phyloP scores from a whole-genome alignment of 2,113 vertebrate genomes.

The Sander lucioperca region DNA sequence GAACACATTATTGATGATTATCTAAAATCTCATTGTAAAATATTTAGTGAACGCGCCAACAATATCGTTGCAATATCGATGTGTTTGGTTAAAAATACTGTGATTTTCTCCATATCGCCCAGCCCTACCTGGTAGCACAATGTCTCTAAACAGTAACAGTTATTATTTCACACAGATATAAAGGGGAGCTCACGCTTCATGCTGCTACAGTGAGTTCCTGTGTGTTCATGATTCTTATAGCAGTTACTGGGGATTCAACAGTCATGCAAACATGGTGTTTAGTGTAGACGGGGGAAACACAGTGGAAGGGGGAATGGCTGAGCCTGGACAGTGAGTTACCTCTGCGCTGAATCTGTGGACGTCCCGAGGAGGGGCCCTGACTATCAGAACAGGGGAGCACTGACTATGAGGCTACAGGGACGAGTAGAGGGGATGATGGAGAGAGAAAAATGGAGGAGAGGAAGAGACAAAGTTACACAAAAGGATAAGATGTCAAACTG shows the following conservation, averaged over 20 bases:
- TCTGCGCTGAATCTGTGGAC: slow-evolving; percentile 93
- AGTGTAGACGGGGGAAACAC: not conserved
- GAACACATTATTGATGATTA: too few relatives aligned
- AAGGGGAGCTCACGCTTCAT: not conserved
- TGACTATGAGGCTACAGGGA: slow-evolving; percentile 77
- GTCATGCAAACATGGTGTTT: slow-evolving; percentile 3
- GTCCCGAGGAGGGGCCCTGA: slow-evolving; percentile 87
- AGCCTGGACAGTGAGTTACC: slow-evolving; percentile 81
- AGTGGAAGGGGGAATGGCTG: not conserved
- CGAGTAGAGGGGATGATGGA: slow-evolving; percentile 10
- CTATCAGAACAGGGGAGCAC: slow-evolving; percentile 87
- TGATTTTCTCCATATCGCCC: too few relatives aligned
- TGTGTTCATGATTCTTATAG: not conserved
- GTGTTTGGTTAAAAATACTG: too few relatives aligned
- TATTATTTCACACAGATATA: not conserved
- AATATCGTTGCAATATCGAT: too few relatives aligned
- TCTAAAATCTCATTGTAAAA: too few relatives aligned
- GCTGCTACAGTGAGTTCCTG: not conserved
- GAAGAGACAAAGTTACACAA: slow-evolving; percentile 5
- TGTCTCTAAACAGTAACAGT: not conserved
- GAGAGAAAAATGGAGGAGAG: not conserved
- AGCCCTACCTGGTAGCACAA: too few relatives aligned
- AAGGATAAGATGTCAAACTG: not conserved
- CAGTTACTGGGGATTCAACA: not conserved
- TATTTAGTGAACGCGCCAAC: too few relatives aligned